A percentile compares a stretch with the other conserved stretches of the same genome.
Conservation (phyloP, 2,888 invertebrate species). For the Xylophagus ater region DNA sequence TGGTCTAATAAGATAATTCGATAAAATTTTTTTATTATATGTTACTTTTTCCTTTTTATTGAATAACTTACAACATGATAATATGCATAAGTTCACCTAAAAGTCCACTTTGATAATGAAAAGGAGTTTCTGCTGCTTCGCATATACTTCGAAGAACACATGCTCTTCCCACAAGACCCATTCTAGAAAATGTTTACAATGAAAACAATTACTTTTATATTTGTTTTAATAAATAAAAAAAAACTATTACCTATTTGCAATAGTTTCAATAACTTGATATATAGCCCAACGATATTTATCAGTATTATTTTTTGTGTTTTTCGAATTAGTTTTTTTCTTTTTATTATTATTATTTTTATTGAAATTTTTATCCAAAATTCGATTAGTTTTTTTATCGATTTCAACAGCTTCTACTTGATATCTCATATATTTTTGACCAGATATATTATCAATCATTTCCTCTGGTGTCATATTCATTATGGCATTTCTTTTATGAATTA, state of each 20-base stretch:
- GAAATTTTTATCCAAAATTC: neutral
- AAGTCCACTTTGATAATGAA: conserved; percentile 57
- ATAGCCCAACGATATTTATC: conserved; percentile 48
- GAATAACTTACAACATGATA: conserved; percentile 56
- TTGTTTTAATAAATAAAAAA: too few relatives aligned
- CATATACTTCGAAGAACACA: conserved; percentile 67
- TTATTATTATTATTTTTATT: neutral
- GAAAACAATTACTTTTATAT: too few relatives aligned
- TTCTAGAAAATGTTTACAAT: too few relatives aligned
- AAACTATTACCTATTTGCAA: conserved; percentile 49
- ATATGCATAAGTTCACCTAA: conserved; percentile 66
- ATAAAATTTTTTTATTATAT: too few relatives aligned
- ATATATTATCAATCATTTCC: neutral
- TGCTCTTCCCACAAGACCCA: conserved; percentile 52
- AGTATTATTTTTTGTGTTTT: neutral
- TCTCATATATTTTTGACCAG: conserved; percentile 7
- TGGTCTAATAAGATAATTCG: conserved; percentile 44
- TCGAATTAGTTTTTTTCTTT: neutral
- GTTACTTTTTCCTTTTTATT: too few relatives aligned
- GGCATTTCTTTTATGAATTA: conserved; percentile 10
- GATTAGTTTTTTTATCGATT: neutral
- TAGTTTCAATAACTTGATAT: conserved; percentile 51
- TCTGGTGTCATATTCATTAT: neutral
- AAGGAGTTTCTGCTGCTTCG: conserved; percentile 58
- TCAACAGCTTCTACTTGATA: conserved; percentile 5